Conservation (phyloP, 2,797 vertebrate species). For the Xenopus petersii region DNA sequence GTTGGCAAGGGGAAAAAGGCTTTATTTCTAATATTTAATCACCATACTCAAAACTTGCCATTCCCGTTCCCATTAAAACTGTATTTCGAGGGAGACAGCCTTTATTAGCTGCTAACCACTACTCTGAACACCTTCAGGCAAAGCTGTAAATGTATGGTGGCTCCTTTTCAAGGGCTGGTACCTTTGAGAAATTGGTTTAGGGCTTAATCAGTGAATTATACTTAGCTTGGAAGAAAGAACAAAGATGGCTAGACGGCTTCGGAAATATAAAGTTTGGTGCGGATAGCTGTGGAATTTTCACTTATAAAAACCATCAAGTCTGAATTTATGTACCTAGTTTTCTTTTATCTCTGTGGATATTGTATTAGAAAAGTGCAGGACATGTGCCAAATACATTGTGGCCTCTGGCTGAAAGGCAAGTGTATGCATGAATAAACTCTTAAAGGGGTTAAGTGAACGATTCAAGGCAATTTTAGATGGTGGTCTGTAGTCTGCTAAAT, state of each 20-base stretch:
- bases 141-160: slow-evolving; percentile 16
- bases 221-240: slow-evolving; percentile 42
- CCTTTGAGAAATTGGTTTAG: slow-evolving; percentile 10
- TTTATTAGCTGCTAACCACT: slow-evolving; percentile 30
- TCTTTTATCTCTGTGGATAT: neutral
- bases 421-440: too few species aligned
- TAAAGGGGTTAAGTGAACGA: too few species aligned
- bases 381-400: too few species aligned
- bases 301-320: neutral
- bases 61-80: slow-evolving; percentile 1
- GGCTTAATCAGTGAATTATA: slow-evolving; percentile 49
- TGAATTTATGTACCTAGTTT: neutral
- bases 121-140: slow-evolving; percentile 22
- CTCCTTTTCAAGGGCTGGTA: slow-evolving; percentile 9
- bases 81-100: slow-evolving; percentile 24
- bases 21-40: slow-evolving; percentile 20
- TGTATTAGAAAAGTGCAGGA: too few species aligned
- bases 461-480: too few species aligned
- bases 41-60: neutral
- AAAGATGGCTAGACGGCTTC: slow-evolving; percentile 36
- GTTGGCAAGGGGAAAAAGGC: slow-evolving; percentile 8
- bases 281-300: neutral
- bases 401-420: too few species aligned
- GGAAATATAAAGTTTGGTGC: slow-evolving; percentile 32
- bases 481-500: too few species aligned